Evolutionary conservation across 2,113 vertebrate species (phyloP).

Genomic region (Indicator indicator): DNA sequence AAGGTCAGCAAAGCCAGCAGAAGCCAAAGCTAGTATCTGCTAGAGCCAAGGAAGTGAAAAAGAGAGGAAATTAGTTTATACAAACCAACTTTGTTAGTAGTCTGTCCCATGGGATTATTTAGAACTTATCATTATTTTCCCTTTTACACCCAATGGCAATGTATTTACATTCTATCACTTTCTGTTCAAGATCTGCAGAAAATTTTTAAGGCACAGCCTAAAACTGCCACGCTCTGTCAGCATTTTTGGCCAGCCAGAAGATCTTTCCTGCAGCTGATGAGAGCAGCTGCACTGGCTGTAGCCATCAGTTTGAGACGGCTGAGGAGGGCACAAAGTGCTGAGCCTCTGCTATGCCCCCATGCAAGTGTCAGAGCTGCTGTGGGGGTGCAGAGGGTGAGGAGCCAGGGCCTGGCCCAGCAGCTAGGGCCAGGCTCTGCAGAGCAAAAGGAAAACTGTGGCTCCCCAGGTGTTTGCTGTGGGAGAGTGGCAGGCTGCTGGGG

Average conservation of each 20-base stretch:
- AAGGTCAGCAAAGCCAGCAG: too few relatives aligned
- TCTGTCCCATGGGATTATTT: too few relatives aligned
- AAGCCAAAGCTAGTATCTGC: too few relatives aligned
- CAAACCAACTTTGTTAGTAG: too few relatives aligned
- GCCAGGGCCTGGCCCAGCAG: fast-evolving
- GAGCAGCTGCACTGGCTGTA: neutral
- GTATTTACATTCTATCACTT: too few relatives aligned
- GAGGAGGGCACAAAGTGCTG: neutral
- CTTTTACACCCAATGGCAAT: too few relatives aligned
- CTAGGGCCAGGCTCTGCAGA: neutral
- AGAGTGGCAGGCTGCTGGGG: neutral
- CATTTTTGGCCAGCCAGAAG: neutral
- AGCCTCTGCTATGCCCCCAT: neutral
- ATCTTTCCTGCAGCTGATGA: neutral
- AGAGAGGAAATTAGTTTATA: too few relatives aligned
- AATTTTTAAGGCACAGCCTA: too few relatives aligned
- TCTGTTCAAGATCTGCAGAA: too few relatives aligned
- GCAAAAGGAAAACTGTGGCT: neutral
- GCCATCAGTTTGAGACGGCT: too few relatives aligned
- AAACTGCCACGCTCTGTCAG: neutral
- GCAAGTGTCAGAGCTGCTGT: neutral
- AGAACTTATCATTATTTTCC: too few relatives aligned
- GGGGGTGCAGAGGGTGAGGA: neutral
- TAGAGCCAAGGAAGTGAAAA: too few relatives aligned
- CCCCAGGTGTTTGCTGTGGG: neutral